Evolutionary conservation across 2,888 invertebrate genomes (phyloP), one percentile per base, ranked within the genome.

Genomic region (Chymomyza amoena): DNA sequence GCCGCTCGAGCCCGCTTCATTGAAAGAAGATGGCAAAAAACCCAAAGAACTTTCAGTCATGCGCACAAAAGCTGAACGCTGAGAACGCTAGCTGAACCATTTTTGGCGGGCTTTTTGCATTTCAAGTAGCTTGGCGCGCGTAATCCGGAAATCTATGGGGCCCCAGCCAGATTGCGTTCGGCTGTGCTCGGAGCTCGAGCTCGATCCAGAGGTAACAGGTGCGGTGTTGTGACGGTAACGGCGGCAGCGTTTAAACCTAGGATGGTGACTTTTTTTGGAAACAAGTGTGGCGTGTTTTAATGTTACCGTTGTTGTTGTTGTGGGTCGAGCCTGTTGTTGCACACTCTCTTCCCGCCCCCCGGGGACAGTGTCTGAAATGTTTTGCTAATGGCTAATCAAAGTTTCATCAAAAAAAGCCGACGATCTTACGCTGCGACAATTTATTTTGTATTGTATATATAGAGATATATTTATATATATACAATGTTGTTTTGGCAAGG

Each of bases 21-120:
- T 87, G 84, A 83, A 87, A 83, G 80, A 82, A 74, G n/a, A 63
- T 70, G 72, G 72, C 80, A 73, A 87, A 85, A 83, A 87, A 87
- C 83, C 83, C 87, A 87, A 16, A 64, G 61, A 64, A 28, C 16
- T 78, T 87, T 83, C 83, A 83, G 83, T 83, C 80, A 87, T 76
- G 20, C 13, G 57, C 39, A 45, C 39, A 45, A 45, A 45, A 45
- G 39, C 39, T 45, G 39, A 45, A 45, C 10, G 39, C 13, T 45
- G 2, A 32, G 32, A 45, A 45, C 13, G 39, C 39, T 13, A 45
- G 10, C 39, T 45, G 39, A 45, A 45, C 39, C 39, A 45, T 45
- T 45, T 68, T 70, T 39, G 61, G 20, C 57, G 57, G 62, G 52
- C 32, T 25, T 45, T 32, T 39, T 66, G 39, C 39, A 45, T 45